Base-by-base conservation (phyloP, 1,140 invertebrate genomes). In the Achatina immaculata region DNA sequence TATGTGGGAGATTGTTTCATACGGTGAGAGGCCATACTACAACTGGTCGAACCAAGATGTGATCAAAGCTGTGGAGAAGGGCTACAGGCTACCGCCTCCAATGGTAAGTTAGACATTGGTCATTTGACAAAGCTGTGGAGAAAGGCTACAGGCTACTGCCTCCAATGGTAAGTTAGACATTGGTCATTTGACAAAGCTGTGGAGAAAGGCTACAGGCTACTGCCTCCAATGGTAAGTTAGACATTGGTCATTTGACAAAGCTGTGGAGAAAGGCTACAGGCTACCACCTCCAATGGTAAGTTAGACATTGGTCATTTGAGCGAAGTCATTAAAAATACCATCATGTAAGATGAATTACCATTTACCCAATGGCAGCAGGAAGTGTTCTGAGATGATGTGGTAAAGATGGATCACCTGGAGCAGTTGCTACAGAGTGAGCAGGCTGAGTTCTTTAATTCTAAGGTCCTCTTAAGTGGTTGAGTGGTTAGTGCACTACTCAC, bases 41-140 rank as follows among this genome's bases (percentile, higher is more conserved):
- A 99, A 99, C 92, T 99, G 99, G 99, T 98, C 96, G 79, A 99
- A 99, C 92, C 98, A 98, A 92, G 98, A 99, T 93, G 98, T 99
- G 31, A 99, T 99, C 87, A 98, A 99, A 88, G 98, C 97, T 81
- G 98, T 99, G 89, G 97, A 99, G 89, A 98, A 98, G 86, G 98
- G 98, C 4, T 99, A 99, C 86, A 88, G 93, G 55, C 93, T 99
- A 82, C 98, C 98, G 71, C 96, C 97, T 3, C 97, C 98, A 21
- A 97, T 98, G 96, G 96, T 92, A 88, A 43, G 58, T 62, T 28
- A n/a, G n/a, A n/a, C n/a, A n/a, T n/a, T n/a, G n/a, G n/a, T n/a
- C n/a, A n/a, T n/a, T n/a, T n/a, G n/a, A n/a, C n/a, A n/a, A 99
- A 88, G 98, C 97, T 81, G 98, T 99, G 89, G 97, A 99, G 89